Base-by-base conservation (phyloP, 2,888 invertebrate genomes). In the Ellobium chinense region DNA sequence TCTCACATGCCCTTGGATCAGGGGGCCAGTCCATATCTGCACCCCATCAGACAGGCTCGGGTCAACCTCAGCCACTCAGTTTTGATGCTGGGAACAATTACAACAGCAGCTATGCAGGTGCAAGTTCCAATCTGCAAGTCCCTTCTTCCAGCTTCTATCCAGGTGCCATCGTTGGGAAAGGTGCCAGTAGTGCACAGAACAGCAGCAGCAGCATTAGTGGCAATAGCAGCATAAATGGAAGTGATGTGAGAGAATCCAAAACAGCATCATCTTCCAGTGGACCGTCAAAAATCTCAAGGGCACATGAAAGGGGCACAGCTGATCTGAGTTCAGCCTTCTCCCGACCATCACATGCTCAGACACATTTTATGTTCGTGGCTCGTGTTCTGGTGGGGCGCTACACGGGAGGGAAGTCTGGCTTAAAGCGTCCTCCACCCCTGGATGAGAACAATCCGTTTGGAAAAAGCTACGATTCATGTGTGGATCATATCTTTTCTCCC, bases 381-480 rank as follows among this genome's bases (percentile, higher is more conserved):
- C 84, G 86, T 34, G 92, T 92, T 12, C 86, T 91, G 14, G 89
- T 91, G 2, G 92, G 92, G 1, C 86, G 87, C 31, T 90, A 86
- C 83, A 89, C 91, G 0, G 86, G 87, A 9, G 92, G 92, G 4
- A 85, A 86, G 62, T 82, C 81, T 21, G 86, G 85, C 29, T 84
- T 88, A 29, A 83, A 89, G n/a, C 91, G 90, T 77, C 91, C 91
- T 1, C 87, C 90, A 12, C 83, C 90, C 39, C 83, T 85, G 63
- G 84, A 87, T 14, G 85, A 85, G 27, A 81, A 81, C 5, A 88
- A 90, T 63, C 90, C 90, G 1, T 89, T 88, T 78, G 91, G 90
- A 2, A 88, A 88, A 65, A 88, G 89, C 72, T 92, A 88, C 77
- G 91, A 92, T 82, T 90, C 91, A 0, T 91, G 91, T 85, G 92